Conservation (phyloP, 2,888 invertebrate genomes). For the Argyresthia albistria region DNA sequence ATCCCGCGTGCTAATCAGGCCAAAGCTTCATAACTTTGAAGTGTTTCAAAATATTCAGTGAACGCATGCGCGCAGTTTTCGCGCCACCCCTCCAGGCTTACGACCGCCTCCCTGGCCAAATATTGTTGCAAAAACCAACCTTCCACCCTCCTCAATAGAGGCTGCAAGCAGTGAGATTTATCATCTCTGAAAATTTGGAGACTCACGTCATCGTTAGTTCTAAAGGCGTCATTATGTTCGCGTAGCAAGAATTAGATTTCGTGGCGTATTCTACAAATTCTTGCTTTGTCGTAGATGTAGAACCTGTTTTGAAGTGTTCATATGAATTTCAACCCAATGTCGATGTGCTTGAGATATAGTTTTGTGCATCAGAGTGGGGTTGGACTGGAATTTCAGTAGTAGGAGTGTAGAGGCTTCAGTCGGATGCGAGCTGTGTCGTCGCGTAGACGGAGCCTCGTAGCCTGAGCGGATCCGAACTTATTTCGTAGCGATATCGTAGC, state of each 20-base stretch:
- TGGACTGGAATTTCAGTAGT: neutral
- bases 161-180: constrained; percentile 24
- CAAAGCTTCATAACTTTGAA: constrained; percentile 37
- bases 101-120: constrained; percentile 60
- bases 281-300: constrained; percentile 9
- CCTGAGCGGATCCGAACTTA: constrained; percentile 41
- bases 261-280: constrained; percentile 41
- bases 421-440: constrained; percentile 47
- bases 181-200: constrained; percentile 46
- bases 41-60: constrained; percentile 40
- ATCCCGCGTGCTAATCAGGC: constrained; percentile 18
- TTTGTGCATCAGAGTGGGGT: neutral
- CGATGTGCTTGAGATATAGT: neutral
- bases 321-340: too few species aligned
- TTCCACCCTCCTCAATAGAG: constrained; percentile 40
- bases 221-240: constrained; percentile 65
- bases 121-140: constrained; percentile 52
- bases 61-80: constrained; percentile 66
- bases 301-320: too few species aligned
- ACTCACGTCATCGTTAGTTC: constrained; percentile 49
- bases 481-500: constrained; percentile 33
- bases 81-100: constrained; percentile 69
- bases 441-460: constrained; percentile 27
- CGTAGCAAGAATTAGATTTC: constrained; percentile 61
- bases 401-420: constrained; percentile 40